These are phyloP conservation scores for Leucania comma DNA, from an alignment of 2,888 invertebrate genomes.

Conservation along the genomic window DNA sequence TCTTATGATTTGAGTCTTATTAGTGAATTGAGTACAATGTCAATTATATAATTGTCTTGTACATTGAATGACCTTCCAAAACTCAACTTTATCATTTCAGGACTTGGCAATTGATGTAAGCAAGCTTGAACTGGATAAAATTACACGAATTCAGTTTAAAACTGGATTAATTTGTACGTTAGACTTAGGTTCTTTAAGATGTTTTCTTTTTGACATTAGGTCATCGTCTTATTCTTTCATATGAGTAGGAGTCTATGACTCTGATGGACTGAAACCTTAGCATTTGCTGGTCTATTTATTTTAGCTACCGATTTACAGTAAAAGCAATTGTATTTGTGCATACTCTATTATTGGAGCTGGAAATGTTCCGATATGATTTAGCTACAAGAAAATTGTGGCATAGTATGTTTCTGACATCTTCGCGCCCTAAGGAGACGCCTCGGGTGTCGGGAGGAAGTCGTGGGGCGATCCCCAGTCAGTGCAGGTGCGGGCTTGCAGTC, in stretches of 20 bases:
- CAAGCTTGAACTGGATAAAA: conserved; percentile 49
- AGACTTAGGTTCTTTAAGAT: neutral
- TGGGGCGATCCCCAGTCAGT: too few species aligned
- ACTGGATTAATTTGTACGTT: conserved; percentile 26
- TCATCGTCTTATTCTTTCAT: neutral
- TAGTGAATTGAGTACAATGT: conserved; percentile 35
- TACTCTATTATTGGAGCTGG: neutral
- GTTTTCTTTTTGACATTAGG: neutral
- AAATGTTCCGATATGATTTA: neutral
- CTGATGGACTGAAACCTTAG: too few species aligned
- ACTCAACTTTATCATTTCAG: conserved; percentile 43
- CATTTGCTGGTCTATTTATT: neutral
- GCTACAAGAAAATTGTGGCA: too few species aligned
- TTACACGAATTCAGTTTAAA: conserved; percentile 27
- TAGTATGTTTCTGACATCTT: too few species aligned
- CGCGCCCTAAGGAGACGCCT: too few species aligned
- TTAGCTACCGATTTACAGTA: neutral
- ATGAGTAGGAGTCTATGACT: too few species aligned
- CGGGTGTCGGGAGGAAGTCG: too few species aligned
- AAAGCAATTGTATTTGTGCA: neutral
- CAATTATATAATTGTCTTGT: conserved; percentile 50
- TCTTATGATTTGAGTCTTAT: conserved; percentile 19
- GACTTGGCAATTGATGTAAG: conserved; percentile 40
- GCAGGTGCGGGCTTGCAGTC: too few species aligned
- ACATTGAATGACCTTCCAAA: conserved; percentile 41